These are phyloP conservation scores for Stichopus chloronotus DNA, from an alignment of 35 echinoderm and acorn worm species.

Conservation along the genomic window DNA sequence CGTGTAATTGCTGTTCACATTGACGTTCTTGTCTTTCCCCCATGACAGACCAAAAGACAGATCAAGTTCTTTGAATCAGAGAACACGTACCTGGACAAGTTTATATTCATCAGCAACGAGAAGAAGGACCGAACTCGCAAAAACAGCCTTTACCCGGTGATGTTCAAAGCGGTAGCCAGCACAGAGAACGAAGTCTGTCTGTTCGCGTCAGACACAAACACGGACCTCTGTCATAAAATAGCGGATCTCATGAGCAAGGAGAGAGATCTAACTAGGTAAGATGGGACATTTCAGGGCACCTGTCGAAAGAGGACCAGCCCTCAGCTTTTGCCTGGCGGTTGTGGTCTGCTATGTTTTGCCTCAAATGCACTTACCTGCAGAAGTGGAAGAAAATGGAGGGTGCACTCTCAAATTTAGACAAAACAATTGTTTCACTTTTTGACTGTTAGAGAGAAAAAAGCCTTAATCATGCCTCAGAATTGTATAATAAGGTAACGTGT, in stretches of 20 bases:
- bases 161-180: conserved; percentile 87
- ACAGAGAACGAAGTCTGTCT: conserved; percentile 98
- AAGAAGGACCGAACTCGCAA: conserved; percentile 82
- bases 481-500: too few relatives aligned
- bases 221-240: conserved; percentile 79
- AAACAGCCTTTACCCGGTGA: conserved; percentile 73
- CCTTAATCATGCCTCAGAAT: too few relatives aligned
- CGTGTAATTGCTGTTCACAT: too few relatives aligned
- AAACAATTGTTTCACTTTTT: too few relatives aligned
- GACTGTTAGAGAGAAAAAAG: too few relatives aligned
- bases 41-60: conserved; percentile 34
- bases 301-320: too few relatives aligned
- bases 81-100: conserved; percentile 86
- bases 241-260: conserved; percentile 67
- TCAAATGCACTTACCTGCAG: too few relatives aligned
- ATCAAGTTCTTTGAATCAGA: conserved; percentile 81
- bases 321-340: too few relatives aligned
- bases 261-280: conserved; percentile 58
- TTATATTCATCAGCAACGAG: conserved; percentile 86
- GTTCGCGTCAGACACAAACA: conserved; percentile 77
- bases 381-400: too few relatives aligned
- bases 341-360: too few relatives aligned
- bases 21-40: not conserved
- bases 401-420: too few relatives aligned
- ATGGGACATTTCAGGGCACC: too few relatives aligned